Evolutionary conservation across 2,113 vertebrate species (phyloP).

Genomic region (Cavia aperea): DNA sequence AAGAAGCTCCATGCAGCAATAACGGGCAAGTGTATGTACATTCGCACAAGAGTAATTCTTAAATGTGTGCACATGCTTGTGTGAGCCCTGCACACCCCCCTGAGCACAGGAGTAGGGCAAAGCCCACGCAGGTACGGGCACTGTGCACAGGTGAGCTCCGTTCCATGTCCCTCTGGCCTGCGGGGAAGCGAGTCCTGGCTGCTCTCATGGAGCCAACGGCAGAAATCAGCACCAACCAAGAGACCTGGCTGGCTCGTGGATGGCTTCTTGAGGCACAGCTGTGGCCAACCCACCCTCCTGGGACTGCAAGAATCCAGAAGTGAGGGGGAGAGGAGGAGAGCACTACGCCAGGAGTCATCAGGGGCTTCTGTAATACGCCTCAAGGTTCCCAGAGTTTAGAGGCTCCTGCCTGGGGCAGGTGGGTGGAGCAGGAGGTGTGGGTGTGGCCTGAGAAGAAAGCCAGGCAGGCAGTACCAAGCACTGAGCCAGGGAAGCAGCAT

Average conservation of each 20-base stretch:
- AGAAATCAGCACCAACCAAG: not conserved
- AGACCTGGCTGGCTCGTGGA: not conserved
- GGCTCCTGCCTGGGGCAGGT: not conserved
- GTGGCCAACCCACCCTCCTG: not conserved
- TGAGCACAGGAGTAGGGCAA: not conserved
- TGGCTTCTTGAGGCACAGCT: not conserved
- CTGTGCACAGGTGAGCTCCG: not conserved
- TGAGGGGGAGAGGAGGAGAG: not conserved
- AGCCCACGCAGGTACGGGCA: rapidly evolving
- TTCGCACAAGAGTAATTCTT: not conserved
- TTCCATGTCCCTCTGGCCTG: too few species aligned
- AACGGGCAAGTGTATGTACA: rapidly evolving
- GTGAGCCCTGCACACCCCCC: not conserved
- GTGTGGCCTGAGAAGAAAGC: not conserved
- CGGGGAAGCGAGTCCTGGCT: rapidly evolving
- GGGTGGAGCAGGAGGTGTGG: not conserved
- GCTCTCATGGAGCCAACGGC: not conserved
- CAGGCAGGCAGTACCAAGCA: not conserved
- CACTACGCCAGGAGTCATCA: not conserved
- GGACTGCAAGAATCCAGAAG: not conserved
- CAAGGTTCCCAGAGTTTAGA: not conserved
- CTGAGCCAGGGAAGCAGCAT: rapidly evolving
- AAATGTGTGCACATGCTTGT: rapidly evolving
- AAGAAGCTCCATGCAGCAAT: rapidly evolving
- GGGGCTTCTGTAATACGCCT: not conserved